phyloP scores from a whole-genome alignment of 2,113 vertebrate genomes.

The Blennius ocellaris region DNA sequence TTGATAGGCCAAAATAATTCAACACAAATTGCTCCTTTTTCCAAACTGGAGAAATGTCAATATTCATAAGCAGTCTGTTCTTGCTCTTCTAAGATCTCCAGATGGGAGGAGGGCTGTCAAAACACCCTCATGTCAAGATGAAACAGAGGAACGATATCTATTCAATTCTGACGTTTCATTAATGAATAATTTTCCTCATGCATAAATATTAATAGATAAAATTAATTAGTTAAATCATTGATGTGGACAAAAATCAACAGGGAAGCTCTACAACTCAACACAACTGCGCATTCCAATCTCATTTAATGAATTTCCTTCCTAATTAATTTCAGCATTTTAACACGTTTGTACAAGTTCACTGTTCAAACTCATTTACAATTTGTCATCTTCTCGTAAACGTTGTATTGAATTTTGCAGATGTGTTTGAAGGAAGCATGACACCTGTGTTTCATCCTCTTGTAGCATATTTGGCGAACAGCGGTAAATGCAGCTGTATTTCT shows the following conservation, averaged over 20 bases:
- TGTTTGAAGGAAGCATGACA: not conserved
- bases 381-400: not conserved
- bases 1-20: constrained; percentile 71
- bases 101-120: constrained; percentile 80
- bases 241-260: constrained; percentile 80
- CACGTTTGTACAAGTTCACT: constrained; percentile 47
- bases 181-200: constrained; percentile 80
- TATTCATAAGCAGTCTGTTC: constrained; percentile 79
- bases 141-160: constrained; percentile 73
- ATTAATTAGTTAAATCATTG: constrained; percentile 83
- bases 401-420: not conserved
- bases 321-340: constrained; percentile 69
- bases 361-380: constrained; percentile 38
- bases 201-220: constrained; percentile 85
- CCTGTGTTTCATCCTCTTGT: too few species aligned
- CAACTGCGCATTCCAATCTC: constrained; percentile 57
- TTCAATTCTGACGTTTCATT: constrained; percentile 83
- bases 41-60: constrained; percentile 74
- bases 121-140: constrained; percentile 77
- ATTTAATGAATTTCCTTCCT: constrained; percentile 63
- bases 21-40: constrained; percentile 65
- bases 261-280: constrained; percentile 63
- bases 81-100: constrained; percentile 70
- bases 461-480: too few species aligned
- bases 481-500: too few species aligned